These are phyloP conservation scores for Psephotus haematonotus DNA, from an alignment of 2,113 vertebrate genomes.

Conservation along the genomic window DNA sequence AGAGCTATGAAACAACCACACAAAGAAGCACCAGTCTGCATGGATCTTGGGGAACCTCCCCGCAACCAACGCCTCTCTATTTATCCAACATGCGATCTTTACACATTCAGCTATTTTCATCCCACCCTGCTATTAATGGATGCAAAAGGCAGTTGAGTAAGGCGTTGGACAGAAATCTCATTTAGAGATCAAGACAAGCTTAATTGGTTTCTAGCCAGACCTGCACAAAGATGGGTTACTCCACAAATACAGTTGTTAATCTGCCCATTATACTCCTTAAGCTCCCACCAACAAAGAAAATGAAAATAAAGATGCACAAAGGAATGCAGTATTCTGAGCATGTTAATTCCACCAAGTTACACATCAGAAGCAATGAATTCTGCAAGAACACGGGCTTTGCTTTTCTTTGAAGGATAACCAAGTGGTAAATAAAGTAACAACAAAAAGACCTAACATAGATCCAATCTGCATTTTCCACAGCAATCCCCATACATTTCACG, in stretches of 20 bases:
- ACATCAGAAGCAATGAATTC: not conserved
- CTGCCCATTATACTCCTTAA: conserved; percentile 60
- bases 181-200: conserved; percentile 73
- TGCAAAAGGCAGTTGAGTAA: conserved; percentile 5
- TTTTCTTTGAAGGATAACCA: not conserved
- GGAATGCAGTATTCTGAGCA: conserved; percentile 6
- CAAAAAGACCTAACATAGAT: not conserved
- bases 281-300: conserved; percentile 7
- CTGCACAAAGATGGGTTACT: conserved; percentile 63
- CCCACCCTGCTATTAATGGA: conserved; percentile 47
- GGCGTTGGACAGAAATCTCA: conserved; percentile 45
- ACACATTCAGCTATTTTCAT: conserved; percentile 43
- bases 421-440: not conserved
- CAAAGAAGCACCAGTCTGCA: not conserved
- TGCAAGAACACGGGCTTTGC: not conserved
- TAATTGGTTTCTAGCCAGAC: conserved; percentile 70
- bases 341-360: not conserved
- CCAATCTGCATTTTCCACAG: conserved; percentile 5
- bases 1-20: not conserved
- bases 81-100: conserved; percentile 1
- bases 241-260: conserved; percentile 63
- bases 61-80: not conserved
- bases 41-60: not conserved
- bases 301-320: conserved; percentile 37
- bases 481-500: not conserved